phyloP scores from a whole-genome alignment of 2,888 invertebrate genomes.

The Onthophagus sagittarius region DNA sequence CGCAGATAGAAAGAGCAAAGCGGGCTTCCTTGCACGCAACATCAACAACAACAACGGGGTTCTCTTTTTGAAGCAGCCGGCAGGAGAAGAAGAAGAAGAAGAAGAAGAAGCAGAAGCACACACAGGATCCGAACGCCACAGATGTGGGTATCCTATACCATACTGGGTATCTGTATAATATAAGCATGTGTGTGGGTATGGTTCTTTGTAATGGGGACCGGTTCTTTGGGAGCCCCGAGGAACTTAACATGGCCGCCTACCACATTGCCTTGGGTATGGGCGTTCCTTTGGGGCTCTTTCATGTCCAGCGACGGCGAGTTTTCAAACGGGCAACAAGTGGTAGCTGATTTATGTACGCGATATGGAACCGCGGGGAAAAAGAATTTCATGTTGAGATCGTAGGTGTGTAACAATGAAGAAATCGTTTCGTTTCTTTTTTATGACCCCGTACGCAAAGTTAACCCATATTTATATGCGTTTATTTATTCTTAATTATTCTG shows the following conservation, averaged over 20 bases:
- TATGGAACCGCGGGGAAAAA: not conserved
- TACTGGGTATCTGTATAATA: not conserved
- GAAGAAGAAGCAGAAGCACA: not conserved
- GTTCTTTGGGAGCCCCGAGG: conserved; percentile 30
- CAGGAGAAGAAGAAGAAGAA: not conserved
- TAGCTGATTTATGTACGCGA: conserved; percentile 8
- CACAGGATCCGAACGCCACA: not conserved
- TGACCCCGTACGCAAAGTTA: no score
- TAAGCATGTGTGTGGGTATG: not conserved
- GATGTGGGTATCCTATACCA: not conserved
- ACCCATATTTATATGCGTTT: no score
- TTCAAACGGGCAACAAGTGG: conserved; percentile 1
- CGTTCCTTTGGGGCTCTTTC: conserved; percentile 29
- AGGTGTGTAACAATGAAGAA: not conserved
- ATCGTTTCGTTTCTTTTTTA: not conserved
- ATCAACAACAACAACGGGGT: no score
- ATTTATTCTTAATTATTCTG: no score
- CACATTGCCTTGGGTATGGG: conserved; percentile 37
- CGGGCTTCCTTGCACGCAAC: not conserved
- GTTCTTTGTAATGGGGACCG: conserved; percentile 28
- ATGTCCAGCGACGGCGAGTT: not conserved
- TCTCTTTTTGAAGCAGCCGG: not conserved
- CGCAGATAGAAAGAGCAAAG: not conserved
- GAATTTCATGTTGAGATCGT: not conserved
- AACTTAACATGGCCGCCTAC: conserved; percentile 37